Conservation (phyloP, 2,888 invertebrate genomes). For the Ochropleura leucogaster region DNA sequence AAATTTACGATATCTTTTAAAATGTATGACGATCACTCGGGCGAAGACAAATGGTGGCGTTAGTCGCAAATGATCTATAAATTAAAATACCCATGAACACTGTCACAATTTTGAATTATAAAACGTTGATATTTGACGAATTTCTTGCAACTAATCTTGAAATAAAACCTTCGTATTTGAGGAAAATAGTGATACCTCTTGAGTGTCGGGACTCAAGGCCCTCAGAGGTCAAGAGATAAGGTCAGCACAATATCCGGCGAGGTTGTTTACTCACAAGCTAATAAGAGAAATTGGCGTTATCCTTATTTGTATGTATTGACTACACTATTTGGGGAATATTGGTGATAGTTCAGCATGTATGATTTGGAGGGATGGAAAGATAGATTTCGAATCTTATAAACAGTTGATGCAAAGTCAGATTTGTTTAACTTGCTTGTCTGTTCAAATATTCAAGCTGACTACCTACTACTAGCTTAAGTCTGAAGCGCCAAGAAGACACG, state of each 20-base stretch:
- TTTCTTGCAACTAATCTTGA: slow-evolving; percentile 9
- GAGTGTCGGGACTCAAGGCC: slow-evolving; percentile 29
- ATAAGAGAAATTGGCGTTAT: slow-evolving; percentile 31
- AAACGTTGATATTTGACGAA: not conserved
- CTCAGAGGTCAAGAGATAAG: slow-evolving; percentile 39
- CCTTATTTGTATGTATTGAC: slow-evolving; percentile 26
- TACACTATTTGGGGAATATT: slow-evolving; percentile 10
- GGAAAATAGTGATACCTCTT: slow-evolving; percentile 40
- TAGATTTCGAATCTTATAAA: not conserved
- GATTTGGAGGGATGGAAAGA: not conserved
- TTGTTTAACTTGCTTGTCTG: not conserved
- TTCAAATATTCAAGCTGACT: not conserved
- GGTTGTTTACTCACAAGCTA: slow-evolving; percentile 28
- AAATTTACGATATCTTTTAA: no score
- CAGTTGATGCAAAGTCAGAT: not conserved
- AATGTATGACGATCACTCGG: no score
- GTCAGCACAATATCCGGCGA: slow-evolving; percentile 34
- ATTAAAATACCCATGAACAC: not conserved
- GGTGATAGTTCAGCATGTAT: not conserved
- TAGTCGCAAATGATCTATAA: not conserved
- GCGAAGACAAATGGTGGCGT: not conserved
- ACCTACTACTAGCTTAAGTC: not conserved
- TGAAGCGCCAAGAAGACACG: not conserved
- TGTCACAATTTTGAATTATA: not conserved
- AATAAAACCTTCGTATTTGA: slow-evolving; percentile 27